phyloP scores from a whole-genome alignment of 2,113 vertebrate species.

The Epinephelus cyanopodus region DNA sequence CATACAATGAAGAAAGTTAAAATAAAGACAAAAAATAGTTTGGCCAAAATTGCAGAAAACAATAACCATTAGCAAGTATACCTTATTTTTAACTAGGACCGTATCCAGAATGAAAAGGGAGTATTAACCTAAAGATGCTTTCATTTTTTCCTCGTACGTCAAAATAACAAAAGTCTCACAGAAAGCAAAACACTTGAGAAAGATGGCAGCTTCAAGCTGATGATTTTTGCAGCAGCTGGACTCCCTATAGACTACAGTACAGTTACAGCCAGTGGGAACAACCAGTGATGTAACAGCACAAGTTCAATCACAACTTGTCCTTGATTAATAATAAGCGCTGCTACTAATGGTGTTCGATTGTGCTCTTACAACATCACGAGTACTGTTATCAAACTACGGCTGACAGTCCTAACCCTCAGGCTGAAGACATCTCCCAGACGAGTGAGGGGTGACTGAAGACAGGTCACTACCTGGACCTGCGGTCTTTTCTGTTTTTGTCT shows the following conservation, averaged over 20 bases:
- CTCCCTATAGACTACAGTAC: conserved; percentile 29
- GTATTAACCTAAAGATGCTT: conserved; percentile 35
- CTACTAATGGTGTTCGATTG: conserved; percentile 59
- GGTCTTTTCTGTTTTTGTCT: conserved; percentile 96
- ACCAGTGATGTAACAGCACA: conserved; percentile 54
- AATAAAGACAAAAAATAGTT: not conserved
- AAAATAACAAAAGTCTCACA: conserved; percentile 42
- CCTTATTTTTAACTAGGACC: conserved; percentile 13
- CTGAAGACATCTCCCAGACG: not conserved
- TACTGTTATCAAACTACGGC: conserved; percentile 27
- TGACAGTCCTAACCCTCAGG: conserved; percentile 72
- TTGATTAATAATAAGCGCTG: conserved; percentile 57
- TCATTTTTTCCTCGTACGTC: conserved; percentile 5
- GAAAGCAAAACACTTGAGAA: conserved; percentile 32
- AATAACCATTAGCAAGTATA: not conserved
- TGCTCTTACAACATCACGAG: conserved; percentile 66
- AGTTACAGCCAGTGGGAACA: conserved; percentile 30
- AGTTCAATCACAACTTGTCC: conserved; percentile 50
- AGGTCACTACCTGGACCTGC: conserved; percentile 93
- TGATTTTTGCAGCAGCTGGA: conserved; percentile 54
- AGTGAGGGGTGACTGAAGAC: conserved; percentile 63
- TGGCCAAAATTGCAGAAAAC: conserved; percentile 9
- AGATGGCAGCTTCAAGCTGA: conserved; percentile 45
- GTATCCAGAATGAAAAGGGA: conserved; percentile 28
- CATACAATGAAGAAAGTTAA: conserved; percentile 30